These are phyloP conservation scores for Drosophila melanica DNA, from an alignment of 1,140 invertebrate genomes.

Conservation along the genomic window DNA sequence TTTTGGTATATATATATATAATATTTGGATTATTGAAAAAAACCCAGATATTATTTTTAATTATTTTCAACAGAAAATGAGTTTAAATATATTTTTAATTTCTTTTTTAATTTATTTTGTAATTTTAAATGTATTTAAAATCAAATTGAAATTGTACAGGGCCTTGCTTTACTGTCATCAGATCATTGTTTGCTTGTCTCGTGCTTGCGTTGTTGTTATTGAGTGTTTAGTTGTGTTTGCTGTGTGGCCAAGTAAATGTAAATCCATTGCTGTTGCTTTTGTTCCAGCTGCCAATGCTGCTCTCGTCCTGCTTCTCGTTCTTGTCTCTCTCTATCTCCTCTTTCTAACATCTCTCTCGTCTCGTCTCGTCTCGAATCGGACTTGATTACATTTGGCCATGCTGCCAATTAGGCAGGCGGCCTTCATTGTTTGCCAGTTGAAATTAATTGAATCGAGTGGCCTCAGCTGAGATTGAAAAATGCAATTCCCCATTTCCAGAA, in stretches of 20 bases:
- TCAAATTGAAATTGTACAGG: neutral
- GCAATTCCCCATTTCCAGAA: slow-evolving; percentile 9
- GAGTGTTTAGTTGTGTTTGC: slow-evolving; percentile 35
- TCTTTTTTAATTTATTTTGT: too few relatives aligned
- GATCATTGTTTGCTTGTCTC: neutral
- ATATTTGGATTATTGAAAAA: too few relatives aligned
- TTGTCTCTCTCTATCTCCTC: neutral
- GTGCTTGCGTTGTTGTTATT: slow-evolving; percentile 27
- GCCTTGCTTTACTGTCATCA: neutral
- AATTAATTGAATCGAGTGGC: slow-evolving; percentile 79
- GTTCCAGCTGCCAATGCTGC: slow-evolving; percentile 38
- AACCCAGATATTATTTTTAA: too few relatives aligned
- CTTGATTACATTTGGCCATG: slow-evolving; percentile 72
- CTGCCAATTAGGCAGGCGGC: slow-evolving; percentile 66
- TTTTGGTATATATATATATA: too few relatives aligned
- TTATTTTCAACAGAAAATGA: too few relatives aligned
- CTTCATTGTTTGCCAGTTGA: slow-evolving; percentile 69
- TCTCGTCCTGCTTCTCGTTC: too few relatives aligned
- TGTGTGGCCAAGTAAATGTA: slow-evolving; percentile 36
- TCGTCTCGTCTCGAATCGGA: neutral
- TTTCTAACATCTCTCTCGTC: neutral
- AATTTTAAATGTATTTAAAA: too few relatives aligned
- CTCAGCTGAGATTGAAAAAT: slow-evolving; percentile 68
- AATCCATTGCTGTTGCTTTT: slow-evolving; percentile 56
- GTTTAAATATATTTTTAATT: too few relatives aligned